Conservation (phyloP, 1,140 invertebrate genomes). For the Drosophila nikananu region DNA sequence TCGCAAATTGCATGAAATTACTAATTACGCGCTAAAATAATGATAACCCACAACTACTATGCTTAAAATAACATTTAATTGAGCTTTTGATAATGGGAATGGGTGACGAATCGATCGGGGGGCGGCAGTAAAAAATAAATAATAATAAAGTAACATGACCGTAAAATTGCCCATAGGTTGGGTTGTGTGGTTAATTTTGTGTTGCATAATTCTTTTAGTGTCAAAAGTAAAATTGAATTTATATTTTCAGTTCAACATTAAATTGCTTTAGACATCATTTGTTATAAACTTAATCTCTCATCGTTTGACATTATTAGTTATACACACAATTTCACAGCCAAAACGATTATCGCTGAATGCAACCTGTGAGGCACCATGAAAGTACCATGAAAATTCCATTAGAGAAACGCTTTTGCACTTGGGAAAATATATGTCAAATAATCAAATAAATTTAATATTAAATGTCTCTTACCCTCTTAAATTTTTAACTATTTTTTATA, state of each 20-base stretch:
- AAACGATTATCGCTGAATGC: constrained; percentile 25
- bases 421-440: background rate
- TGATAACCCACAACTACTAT: constrained; percentile 37
- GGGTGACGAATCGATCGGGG: background rate
- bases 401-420: constrained; percentile 2
- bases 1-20: constrained; percentile 67
- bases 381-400: constrained; percentile 26
- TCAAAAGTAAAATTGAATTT: too few relatives aligned
- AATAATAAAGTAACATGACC: background rate
- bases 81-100: constrained; percentile 14
- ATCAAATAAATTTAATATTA: too few relatives aligned
- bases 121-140: background rate
- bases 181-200: background rate
- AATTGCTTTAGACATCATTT: background rate
- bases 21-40: constrained; percentile 69
- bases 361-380: constrained; percentile 7
- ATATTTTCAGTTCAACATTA: background rate
- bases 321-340: constrained; percentile 10
- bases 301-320: constrained; percentile 8
- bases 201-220: background rate
- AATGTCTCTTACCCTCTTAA: background rate
- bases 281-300: constrained; percentile 1
- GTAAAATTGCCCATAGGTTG: background rate
- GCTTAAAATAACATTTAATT: constrained; percentile 59
- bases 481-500: background rate